Evolutionary conservation across 2,797 vertebrate species (phyloP).

Genomic region (Hemibagrus guttatus): DNA sequence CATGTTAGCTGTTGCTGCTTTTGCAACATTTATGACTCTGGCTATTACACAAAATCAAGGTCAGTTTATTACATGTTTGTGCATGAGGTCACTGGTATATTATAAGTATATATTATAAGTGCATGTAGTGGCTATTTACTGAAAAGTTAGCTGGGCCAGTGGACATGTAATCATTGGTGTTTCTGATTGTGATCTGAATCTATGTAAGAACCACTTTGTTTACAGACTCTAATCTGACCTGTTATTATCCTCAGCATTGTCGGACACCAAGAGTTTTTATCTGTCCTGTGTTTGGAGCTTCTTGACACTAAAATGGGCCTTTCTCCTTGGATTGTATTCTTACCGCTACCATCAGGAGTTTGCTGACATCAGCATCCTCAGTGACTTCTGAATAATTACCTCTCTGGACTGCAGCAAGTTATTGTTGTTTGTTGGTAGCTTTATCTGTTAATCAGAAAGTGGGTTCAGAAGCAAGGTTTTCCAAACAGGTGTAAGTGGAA

Average conservation of each 20-base stretch:
- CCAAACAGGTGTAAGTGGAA: not conserved
- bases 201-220: not conserved
- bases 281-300: conserved; percentile 91
- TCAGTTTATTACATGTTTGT: conserved; percentile 63
- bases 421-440: conserved; percentile 39
- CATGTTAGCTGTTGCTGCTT: conserved; percentile 76
- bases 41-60: conserved; percentile 87
- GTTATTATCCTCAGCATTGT: conserved; percentile 70
- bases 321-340: conserved; percentile 84
- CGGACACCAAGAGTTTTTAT: conserved; percentile 87
- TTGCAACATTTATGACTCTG: conserved; percentile 84
- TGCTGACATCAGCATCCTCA: conserved; percentile 97
- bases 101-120: not conserved
- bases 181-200: not conserved
- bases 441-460: conserved; percentile 48
- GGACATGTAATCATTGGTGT: not conserved
- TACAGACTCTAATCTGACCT: not conserved
- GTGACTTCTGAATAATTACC: conserved; percentile 84
- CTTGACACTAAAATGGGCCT: conserved; percentile 91
- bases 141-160: not conserved
- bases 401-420: conserved; percentile 53
- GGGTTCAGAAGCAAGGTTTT: conserved; percentile 27
- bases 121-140: not conserved
- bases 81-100: not conserved
- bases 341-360: conserved; percentile 92